Evolutionary conservation across 2,888 invertebrate species (phyloP), one percentile per base, ranked within the genome.

Genomic region (Schizaphis graminum): DNA sequence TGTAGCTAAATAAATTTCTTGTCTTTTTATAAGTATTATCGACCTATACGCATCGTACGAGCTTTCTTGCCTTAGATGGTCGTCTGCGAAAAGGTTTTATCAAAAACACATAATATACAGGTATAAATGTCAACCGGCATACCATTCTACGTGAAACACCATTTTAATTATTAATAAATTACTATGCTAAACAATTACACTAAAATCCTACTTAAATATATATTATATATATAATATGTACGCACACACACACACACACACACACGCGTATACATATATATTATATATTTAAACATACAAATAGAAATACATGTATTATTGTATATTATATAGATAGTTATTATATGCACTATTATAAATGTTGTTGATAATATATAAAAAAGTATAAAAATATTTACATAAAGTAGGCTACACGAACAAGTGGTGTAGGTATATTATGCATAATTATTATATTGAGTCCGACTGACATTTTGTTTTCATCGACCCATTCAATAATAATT

Each of bases 331-430:
- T 56, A 77, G 61, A 41, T 88, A 56, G 77, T 92, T 93, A 47
- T 91, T 67, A 67, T 91, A 49, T 35, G 67, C 21, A 77, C 77
- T 77, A 77, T 77, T 35, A 77, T 35, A 57, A 56, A 90, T 57
- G 57, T 85, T 90, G 57, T 90, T 28, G 89, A 89, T 93, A 57
- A 87, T 91, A 91, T 90, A 93, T 90, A 93, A 93, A 93, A 93
- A 90, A 90, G 94, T 94, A 94, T 94, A 94, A 94, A 94, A 94
- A 94, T 94, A 94, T 94, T 85, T 94, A 94, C 94, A 94, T 94
- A 91, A 94, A 94, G 90, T 94, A 93, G 67, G 89, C 92, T 89
- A 93, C 92, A 89, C 92, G 88, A 93, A 93, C 77, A 93, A 92
- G 53, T 67, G 44, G 92, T 92, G 92, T 93, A 93, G 92, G 92